Evolutionary conservation across 2,888 invertebrate species (phyloP).

Genomic region (Gibbula magus): DNA sequence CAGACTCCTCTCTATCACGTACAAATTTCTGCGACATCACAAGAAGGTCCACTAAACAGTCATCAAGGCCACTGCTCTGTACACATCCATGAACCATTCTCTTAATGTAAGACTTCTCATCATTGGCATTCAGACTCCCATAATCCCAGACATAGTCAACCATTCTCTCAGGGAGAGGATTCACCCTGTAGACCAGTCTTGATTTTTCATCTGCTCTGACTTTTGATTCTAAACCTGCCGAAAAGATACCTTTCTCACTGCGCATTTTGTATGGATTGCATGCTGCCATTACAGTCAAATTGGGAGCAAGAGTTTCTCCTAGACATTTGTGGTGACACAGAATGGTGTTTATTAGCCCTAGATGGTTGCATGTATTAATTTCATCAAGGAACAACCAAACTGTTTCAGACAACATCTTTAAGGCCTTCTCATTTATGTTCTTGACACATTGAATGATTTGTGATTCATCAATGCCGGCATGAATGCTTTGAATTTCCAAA

Average conservation of each 20-base stretch:
- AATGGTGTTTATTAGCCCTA: constrained; percentile 29
- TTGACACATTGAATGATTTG: background rate
- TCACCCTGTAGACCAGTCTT: constrained; percentile 32
- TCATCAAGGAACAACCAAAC: constrained; percentile 35
- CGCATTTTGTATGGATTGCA: constrained; percentile 32
- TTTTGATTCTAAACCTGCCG: constrained; percentile 26
- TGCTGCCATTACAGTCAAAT: constrained; percentile 27
- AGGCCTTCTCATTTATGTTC: constrained; percentile 12
- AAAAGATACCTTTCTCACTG: constrained; percentile 14
- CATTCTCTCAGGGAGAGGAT: constrained; percentile 35
- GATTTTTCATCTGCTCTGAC: constrained; percentile 29
- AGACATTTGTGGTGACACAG: constrained; percentile 19
- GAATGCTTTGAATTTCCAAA: constrained; percentile 7
- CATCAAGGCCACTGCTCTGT: background rate
- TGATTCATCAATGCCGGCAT: constrained; percentile 23
- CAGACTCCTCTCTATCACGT: background rate
- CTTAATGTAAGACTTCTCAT: constrained; percentile 34
- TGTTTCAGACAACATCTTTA: background rate
- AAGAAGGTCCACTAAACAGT: constrained; percentile 22
- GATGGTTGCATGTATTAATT: constrained; percentile 34
- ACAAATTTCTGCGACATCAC: constrained; percentile 19
- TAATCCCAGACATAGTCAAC: constrained; percentile 38
- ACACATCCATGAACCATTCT: constrained; percentile 23
- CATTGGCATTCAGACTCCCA: constrained; percentile 25
- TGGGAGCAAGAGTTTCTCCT: constrained; percentile 23